These are phyloP conservation scores for Gryon sp. DNA, from an alignment of 1,140 invertebrate species.

Conservation along the genomic window DNA sequence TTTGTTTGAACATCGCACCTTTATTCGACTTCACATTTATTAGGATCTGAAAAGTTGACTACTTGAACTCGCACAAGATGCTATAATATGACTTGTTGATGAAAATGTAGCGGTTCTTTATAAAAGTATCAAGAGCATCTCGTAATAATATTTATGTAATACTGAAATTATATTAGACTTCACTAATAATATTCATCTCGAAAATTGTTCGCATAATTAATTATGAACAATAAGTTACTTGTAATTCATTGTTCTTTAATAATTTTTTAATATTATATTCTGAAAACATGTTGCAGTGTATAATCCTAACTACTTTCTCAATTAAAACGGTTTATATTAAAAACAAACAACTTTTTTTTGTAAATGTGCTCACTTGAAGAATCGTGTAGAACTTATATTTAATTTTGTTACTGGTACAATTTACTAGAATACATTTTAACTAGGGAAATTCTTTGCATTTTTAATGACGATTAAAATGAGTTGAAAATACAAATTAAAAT, in stretches of 20 bases:
- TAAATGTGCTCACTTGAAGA: too few relatives aligned
- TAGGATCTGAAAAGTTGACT: neutral
- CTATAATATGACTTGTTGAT: neutral
- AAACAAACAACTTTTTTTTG: too few relatives aligned
- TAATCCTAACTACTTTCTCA: too few relatives aligned
- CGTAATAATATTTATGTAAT: conserved; percentile 29
- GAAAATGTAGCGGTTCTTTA: conserved; percentile 6
- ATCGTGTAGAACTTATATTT: too few relatives aligned
- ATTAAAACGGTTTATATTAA: too few relatives aligned
- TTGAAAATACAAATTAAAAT: neutral
- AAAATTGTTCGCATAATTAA: conserved; percentile 1
- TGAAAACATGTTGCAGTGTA: too few relatives aligned
- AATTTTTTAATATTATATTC: too few relatives aligned
- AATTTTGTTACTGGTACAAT: too few relatives aligned
- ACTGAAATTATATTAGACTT: conserved; percentile 11
- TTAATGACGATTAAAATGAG: too few relatives aligned
- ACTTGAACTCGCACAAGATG: neutral
- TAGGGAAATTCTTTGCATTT: too few relatives aligned
- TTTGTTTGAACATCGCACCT: neutral
- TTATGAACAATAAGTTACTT: too few relatives aligned
- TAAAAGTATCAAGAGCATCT: neutral
- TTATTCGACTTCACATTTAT: conserved; percentile 6
- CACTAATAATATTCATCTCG: conserved; percentile 1
- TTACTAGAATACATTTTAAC: neutral
- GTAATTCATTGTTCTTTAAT: too few relatives aligned